Percentiles rank a stretch among this genome's conserved stretches.
Conservation (phyloP, 1,140 invertebrate species). For the Amphibalanus amphitrite region DNA sequence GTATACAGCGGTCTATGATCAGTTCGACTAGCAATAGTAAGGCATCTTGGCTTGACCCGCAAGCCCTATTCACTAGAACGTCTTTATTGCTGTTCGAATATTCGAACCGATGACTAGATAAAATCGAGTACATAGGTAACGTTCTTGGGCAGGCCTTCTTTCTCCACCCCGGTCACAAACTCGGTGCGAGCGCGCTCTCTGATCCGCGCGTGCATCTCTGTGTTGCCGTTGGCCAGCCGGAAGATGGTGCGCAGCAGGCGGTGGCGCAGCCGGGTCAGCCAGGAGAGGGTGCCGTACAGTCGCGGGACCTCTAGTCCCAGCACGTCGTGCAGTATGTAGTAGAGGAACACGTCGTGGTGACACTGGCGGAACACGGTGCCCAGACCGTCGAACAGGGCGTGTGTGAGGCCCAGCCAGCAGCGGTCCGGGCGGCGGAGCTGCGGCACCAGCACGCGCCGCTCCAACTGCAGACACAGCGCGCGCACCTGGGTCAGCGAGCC, state of each 20-base stretch:
- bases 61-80: too few relatives aligned
- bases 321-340: not conserved
- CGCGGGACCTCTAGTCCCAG: not conserved
- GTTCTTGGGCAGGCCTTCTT: not conserved
- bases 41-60: too few relatives aligned
- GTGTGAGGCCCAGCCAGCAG: not conserved
- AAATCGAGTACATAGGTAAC: not conserved
- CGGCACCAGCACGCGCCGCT: slow-evolving; percentile 26
- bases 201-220: not conserved
- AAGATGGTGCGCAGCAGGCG: not conserved
- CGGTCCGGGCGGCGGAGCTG: slow-evolving; percentile 20
- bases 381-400: not conserved
- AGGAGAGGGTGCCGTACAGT: not conserved
- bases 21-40: too few relatives aligned
- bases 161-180: not conserved
- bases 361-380: not conserved
- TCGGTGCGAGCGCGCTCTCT: not conserved
- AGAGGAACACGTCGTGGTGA: not conserved
- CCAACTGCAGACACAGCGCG: slow-evolving; percentile 25
- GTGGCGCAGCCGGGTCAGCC: not conserved
- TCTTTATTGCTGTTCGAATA: too few relatives aligned
- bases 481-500: slow-evolving; percentile 28
- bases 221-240: not conserved
- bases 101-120: too few relatives aligned
- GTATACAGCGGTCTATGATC: too few relatives aligned